These are phyloP conservation scores for Lampropteryx suffumata DNA, from an alignment of 2,888 invertebrate genomes.

Conservation along the genomic window DNA sequence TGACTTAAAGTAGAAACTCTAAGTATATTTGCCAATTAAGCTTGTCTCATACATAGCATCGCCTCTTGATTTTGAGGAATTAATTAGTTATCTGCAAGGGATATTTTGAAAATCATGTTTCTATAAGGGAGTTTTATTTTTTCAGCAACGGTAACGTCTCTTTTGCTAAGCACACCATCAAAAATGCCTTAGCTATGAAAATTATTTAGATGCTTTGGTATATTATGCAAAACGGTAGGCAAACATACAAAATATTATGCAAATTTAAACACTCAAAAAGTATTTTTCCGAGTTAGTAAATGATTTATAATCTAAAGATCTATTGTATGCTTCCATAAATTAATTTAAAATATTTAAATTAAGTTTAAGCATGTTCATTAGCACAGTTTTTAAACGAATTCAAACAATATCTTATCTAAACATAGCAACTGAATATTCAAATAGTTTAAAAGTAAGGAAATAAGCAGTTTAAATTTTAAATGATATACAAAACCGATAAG, in stretches of 20 bases:
- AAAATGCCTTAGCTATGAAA: neutral
- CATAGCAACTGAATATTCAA: slow-evolving; percentile 19
- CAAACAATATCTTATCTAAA: slow-evolving; percentile 8
- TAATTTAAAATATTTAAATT: slow-evolving; percentile 9
- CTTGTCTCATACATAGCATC: too few relatives aligned
- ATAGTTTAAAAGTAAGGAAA: slow-evolving; percentile 11
- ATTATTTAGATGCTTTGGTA: neutral
- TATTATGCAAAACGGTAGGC: neutral
- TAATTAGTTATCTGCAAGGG: too few relatives aligned
- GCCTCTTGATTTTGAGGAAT: too few relatives aligned
- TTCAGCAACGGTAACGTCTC: too few relatives aligned
- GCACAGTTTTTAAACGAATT: slow-evolving; percentile 16
- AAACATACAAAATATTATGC: neutral
- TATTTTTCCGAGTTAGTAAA: slow-evolving; percentile 7
- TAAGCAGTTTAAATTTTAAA: slow-evolving; percentile 5
- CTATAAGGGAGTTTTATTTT: too few relatives aligned
- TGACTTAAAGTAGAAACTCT: too few relatives aligned
- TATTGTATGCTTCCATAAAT: slow-evolving; percentile 10
- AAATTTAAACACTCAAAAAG: slow-evolving; percentile 3
- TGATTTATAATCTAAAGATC: slow-evolving; percentile 12
- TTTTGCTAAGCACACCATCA: too few relatives aligned
- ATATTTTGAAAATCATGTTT: too few relatives aligned
- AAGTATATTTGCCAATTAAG: too few relatives aligned
- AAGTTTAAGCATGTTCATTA: slow-evolving; percentile 16
- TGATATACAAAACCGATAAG: slow-evolving; percentile 5